These are phyloP conservation scores for Morone chrysops DNA, from an alignment of 2,113 vertebrate genomes.

Conservation along the genomic window DNA sequence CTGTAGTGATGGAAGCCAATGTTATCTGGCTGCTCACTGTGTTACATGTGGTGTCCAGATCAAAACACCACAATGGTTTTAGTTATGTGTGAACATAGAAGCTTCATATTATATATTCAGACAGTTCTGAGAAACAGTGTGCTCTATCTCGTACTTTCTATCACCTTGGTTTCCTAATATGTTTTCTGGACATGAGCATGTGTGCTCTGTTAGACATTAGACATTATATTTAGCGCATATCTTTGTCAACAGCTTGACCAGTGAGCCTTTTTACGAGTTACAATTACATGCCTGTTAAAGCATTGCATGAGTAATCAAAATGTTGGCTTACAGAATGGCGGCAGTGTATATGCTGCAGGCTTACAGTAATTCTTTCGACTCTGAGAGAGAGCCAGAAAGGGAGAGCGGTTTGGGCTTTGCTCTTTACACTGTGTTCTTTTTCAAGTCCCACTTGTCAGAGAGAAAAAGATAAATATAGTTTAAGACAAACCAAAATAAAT, in stretches of 20 bases:
- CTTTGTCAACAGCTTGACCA: slow-evolving; percentile 39
- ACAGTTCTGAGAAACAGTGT: background rate
- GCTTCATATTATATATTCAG: slow-evolving; percentile 9
- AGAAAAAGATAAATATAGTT: slow-evolving; percentile 91
- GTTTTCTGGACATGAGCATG: slow-evolving; percentile 1
- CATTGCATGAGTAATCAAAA: slow-evolving; percentile 41
- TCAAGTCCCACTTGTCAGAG: slow-evolving; percentile 90
- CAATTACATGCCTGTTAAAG: slow-evolving; percentile 37
- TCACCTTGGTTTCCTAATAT: background rate
- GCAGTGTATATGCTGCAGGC: slow-evolving; percentile 13
- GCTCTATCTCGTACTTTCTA: background rate
- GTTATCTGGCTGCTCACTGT: slow-evolving; percentile 7
- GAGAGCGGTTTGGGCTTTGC: slow-evolving; percentile 62
- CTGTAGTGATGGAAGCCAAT: background rate
- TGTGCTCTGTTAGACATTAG: slow-evolving; percentile 26
- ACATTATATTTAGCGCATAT: slow-evolving; percentile 24
- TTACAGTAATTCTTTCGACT: slow-evolving; percentile 25
- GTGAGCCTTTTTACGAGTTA: slow-evolving; percentile 16
- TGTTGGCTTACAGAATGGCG: slow-evolving; percentile 15
- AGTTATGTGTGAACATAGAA: slow-evolving; percentile 4
- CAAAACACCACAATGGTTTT: slow-evolving; percentile 4
- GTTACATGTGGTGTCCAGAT: slow-evolving; percentile 35
- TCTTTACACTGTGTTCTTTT: slow-evolving; percentile 83
- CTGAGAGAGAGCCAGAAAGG: slow-evolving; percentile 21
- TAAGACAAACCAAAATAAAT: slow-evolving; percentile 91